Evolutionary conservation across 2,888 invertebrate genomes (phyloP).

Genomic region (Chalcosyrphus nemorum): DNA sequence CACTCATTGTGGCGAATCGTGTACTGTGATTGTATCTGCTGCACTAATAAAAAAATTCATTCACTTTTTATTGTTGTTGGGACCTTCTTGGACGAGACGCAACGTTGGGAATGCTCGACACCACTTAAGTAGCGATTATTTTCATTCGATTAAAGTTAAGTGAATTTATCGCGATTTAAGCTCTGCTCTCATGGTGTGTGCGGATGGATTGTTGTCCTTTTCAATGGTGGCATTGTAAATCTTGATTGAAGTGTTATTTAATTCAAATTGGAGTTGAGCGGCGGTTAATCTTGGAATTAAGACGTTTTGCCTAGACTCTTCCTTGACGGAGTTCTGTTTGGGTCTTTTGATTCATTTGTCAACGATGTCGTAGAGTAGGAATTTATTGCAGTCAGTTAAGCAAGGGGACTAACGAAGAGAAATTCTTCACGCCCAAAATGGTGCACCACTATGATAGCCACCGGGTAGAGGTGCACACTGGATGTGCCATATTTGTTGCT

Average conservation of each 20-base stretch:
- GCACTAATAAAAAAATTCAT: constrained; percentile 36
- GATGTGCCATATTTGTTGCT: too few species aligned
- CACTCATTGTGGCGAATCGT: constrained; percentile 23
- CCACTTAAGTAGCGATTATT: constrained; percentile 58
- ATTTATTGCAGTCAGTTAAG: too few species aligned
- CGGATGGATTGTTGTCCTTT: constrained; percentile 35
- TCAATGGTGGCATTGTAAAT: background rate
- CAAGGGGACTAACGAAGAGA: too few species aligned
- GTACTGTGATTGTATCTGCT: constrained; percentile 42
- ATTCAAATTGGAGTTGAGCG: constrained; percentile 1
- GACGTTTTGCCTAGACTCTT: background rate
- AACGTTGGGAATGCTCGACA: constrained; percentile 42
- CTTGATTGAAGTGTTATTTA: constrained; percentile 10
- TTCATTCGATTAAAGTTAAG: constrained; percentile 62
- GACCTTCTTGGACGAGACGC: background rate
- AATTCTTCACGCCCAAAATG: too few species aligned
- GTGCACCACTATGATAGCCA: too few species aligned
- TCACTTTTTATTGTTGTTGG: background rate
- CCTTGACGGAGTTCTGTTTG: too few species aligned
- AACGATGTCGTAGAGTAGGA: too few species aligned
- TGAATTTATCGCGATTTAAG: constrained; percentile 52
- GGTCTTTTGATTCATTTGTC: too few species aligned
- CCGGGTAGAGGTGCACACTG: too few species aligned
- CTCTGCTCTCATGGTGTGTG: constrained; percentile 19
- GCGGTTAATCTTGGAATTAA: background rate